Conservation (phyloP, 2,888 invertebrate species). For the Clanis bilineata region DNA sequence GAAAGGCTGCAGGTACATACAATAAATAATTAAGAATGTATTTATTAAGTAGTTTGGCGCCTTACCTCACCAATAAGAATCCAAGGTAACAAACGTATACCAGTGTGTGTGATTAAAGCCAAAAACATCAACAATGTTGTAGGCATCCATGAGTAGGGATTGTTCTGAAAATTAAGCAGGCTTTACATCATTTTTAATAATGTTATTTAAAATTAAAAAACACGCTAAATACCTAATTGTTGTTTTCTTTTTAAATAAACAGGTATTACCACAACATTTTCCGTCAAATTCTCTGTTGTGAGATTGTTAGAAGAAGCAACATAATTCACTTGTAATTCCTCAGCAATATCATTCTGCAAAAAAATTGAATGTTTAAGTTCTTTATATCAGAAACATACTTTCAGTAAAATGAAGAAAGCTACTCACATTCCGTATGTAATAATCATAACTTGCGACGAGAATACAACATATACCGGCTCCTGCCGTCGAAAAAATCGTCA, state of each 20-base stretch:
- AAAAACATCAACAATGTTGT: slow-evolving; percentile 84
- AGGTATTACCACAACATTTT: slow-evolving; percentile 7
- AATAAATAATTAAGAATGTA: neutral
- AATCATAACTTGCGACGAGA: slow-evolving; percentile 81
- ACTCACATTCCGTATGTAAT: slow-evolving; percentile 51
- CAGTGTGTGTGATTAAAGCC: slow-evolving; percentile 86
- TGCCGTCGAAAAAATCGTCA: slow-evolving; percentile 85
- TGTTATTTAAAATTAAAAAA: neutral
- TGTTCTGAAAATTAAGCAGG: slow-evolving; percentile 65
- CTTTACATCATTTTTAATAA: neutral
- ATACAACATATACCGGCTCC: slow-evolving; percentile 86
- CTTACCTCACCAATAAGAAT: slow-evolving; percentile 89
- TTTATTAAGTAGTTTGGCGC: neutral
- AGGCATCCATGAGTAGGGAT: slow-evolving; percentile 85
- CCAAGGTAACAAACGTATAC: slow-evolving; percentile 89
- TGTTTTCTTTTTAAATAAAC: neutral
- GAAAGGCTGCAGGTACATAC: no score
- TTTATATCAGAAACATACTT: no score
- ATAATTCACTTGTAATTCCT: neutral
- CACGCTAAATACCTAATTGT: neutral
- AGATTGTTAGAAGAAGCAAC: neutral
- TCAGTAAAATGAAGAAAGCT: no score
- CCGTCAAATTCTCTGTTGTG: neutral
- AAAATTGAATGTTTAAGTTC: neutral
- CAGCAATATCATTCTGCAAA: slow-evolving; percentile 2